phyloP scores from a whole-genome alignment of 2,113 vertebrate species.

The Tinamus guttatus region DNA sequence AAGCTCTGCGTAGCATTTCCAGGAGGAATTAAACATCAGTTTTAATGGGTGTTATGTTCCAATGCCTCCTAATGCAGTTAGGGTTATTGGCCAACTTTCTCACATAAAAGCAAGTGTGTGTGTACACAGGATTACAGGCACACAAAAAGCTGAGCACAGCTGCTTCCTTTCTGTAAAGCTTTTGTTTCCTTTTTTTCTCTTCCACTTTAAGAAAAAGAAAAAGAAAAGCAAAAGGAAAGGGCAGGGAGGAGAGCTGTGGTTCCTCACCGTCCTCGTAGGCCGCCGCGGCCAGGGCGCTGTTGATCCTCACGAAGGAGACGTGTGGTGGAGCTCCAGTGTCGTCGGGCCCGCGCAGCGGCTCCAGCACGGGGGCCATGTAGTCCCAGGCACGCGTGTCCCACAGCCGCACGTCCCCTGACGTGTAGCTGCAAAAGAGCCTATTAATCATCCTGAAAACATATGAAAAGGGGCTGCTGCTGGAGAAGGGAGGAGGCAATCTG shows the following conservation, averaged over 20 bases:
- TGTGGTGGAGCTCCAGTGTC: conserved; percentile 81
- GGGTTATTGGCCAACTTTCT: conserved; percentile 79
- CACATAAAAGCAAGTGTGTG: conserved; percentile 75
- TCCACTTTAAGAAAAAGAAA: neutral
- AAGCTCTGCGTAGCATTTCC: conserved; percentile 65
- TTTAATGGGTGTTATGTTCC: conserved; percentile 81
- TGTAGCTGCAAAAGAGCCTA: conserved; percentile 85
- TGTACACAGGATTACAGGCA: conserved; percentile 59
- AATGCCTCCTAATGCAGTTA: conserved; percentile 78
- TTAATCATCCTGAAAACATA: neutral
- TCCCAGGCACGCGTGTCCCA: conserved; percentile 96
- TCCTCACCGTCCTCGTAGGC: conserved; percentile 91
- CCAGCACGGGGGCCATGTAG: conserved; percentile 85
- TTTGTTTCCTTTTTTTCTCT: conserved; percentile 18
- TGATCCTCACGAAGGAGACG: conserved; percentile 89
- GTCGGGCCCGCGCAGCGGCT: conserved; percentile 67
- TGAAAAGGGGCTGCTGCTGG: neutral
- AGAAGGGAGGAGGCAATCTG: neutral
- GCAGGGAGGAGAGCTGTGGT: conserved; percentile 66
- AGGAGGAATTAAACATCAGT: conserved; percentile 79
- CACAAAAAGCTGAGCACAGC: conserved; percentile 78
- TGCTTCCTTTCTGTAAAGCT: conserved; percentile 78
- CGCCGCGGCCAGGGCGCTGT: conserved; percentile 87
- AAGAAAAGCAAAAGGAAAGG: too few relatives aligned
- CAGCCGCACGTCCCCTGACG: conserved; percentile 91